Conservation (phyloP, 1,140 invertebrate species). For the Heliconius himera region DNA sequence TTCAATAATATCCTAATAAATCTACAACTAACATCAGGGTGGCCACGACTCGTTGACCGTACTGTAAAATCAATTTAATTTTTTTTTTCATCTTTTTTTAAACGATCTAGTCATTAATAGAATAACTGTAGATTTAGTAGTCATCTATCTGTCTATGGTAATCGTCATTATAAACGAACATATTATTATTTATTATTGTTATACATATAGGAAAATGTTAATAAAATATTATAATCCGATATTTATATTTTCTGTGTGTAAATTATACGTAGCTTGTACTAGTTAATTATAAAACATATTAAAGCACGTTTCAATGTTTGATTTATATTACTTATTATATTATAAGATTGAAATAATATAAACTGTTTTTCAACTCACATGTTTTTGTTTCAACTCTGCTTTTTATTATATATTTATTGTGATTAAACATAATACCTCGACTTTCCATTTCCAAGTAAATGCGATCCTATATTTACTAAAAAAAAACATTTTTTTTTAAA, state of each 20-base stretch:
- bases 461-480: not conserved
- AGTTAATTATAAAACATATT: slow-evolving; percentile 59
- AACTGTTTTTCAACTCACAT: not conserved
- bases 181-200: slow-evolving; percentile 31
- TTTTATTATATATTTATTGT: not conserved
- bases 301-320: slow-evolving; percentile 26
- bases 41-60: too few relatives aligned
- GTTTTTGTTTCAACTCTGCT: not conserved
- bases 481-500: not conserved
- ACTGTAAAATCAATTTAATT: not conserved
- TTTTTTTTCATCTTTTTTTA: not conserved
- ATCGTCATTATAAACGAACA: slow-evolving; percentile 10
- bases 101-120: slow-evolving; percentile 16
- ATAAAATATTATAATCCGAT: slow-evolving; percentile 23
- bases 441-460: not conserved
- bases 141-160: slow-evolving; percentile 31
- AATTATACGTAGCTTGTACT: slow-evolving; percentile 65
- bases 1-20: too few relatives aligned
- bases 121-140: slow-evolving; percentile 9
- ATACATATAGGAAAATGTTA: slow-evolving; percentile 24
- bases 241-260: slow-evolving; percentile 57
- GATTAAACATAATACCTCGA: slow-evolving; percentile 1
- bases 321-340: not conserved
- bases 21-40: too few relatives aligned
- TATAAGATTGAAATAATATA: not conserved